A percentile compares a stretch with the other conserved stretches of the same genome.
These are phyloP conservation scores for Chromobotia macracanthus DNA, from an alignment of 2,797 vertebrate genomes.

Conservation along the genomic window DNA sequence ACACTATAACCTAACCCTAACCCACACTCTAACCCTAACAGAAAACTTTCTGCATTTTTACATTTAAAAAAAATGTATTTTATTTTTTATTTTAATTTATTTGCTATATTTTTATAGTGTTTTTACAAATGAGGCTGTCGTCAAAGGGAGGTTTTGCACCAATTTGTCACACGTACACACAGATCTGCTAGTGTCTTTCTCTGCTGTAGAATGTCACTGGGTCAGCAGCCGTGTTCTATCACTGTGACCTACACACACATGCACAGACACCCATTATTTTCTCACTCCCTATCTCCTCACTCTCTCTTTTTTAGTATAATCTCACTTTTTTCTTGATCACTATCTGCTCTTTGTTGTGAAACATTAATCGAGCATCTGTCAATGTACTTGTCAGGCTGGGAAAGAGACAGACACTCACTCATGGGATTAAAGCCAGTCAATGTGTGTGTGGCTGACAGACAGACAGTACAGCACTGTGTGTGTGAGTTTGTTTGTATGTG, in stretches of 20 bases:
- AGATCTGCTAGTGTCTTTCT: slow-evolving; percentile 43
- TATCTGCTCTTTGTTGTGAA: slow-evolving; percentile 25
- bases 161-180: slow-evolving; percentile 18
- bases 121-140: no score
- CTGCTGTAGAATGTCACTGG: slow-evolving; percentile 47
- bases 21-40: no score
- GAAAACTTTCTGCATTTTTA: no score
- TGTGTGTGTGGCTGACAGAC: slow-evolving; percentile 39
- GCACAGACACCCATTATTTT: not conserved
- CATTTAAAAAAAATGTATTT: no score
- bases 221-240: slow-evolving; percentile 48
- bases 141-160: no score
- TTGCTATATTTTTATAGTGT: no score
- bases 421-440: slow-evolving; percentile 42
- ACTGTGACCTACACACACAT: slow-evolving; percentile 15
- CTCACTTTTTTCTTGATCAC: slow-evolving; percentile 9
- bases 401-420: slow-evolving; percentile 43
- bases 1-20: no score
- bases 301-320: slow-evolving; percentile 22
- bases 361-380: slow-evolving; percentile 20
- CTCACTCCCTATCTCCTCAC: no score
- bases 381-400: slow-evolving; percentile 13
- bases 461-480: slow-evolving; percentile 32
- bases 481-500: slow-evolving; percentile 8
- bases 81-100: no score